Base-by-base conservation (phyloP, 2,113 vertebrate genomes). In the Copsychus sechellarum region DNA sequence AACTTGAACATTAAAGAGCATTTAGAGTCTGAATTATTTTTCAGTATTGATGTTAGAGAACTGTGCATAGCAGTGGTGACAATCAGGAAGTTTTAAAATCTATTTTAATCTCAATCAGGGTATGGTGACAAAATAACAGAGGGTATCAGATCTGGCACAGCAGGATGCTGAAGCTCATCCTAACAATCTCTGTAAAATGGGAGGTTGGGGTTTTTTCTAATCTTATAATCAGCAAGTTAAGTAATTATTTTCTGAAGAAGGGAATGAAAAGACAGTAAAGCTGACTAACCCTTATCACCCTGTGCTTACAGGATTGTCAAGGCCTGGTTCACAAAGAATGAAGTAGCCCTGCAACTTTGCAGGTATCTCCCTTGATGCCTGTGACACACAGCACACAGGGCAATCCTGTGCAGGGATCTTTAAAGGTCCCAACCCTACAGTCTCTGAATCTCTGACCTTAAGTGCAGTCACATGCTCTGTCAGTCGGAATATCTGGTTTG, bases 391-490 rank as follows among this genome's bases (percentile, higher is more conserved):
- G 43, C 36, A 31, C 48, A 26, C 1, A 1, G 33, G 38, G 38
- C 74, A 62, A 22, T 36, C 56, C 80, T 78, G 45, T 33, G 45
- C 48, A 24, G 50, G 69, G 86, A 80, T 61, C 89, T 83, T 80
- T 70, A 64, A 72, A 64, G 58, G 62, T 79, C 48, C 40, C 71
- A 80, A 1, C 47, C 48, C 61, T 38, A 54, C 56, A 65, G 48
- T 11, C 85, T 90, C 53, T 82, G 79, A 90, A 48, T 86, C 92
- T 86, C 92, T 96, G 93, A 93, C 92, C 90, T 90, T 92, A 83
- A 94, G 29, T 61, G 5, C 66, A 66, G 86, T 92, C 91, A 96
- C 92, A 88, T 82, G 88, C 83, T 88, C 64, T 2, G 33, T 43
- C 83, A 42, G 64, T 38, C 76, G 61, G 67, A 70, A 40, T 95